Evolutionary conservation across 2,797 vertebrate genomes (phyloP).

Genomic region (Apogon hyalosoma): DNA sequence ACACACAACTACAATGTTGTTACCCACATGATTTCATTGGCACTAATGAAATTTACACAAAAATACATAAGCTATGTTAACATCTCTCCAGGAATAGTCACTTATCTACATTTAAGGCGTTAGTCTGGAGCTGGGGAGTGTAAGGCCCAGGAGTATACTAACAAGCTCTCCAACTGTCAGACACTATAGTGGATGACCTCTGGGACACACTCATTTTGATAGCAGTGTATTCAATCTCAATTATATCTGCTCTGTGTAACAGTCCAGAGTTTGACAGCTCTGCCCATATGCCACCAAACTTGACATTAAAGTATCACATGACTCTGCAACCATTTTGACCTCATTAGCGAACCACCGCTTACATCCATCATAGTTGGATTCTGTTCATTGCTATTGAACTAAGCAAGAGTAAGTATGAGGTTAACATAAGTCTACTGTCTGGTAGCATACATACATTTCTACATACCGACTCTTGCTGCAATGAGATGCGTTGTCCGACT

Average conservation of each 20-base stretch:
- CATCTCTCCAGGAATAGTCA: too few relatives aligned
- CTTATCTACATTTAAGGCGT: too few relatives aligned
- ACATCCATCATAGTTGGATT: neutral
- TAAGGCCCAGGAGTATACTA: neutral
- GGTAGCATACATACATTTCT: neutral
- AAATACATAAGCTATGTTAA: too few relatives aligned
- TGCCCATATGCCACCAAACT: constrained; percentile 1
- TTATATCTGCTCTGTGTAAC: constrained; percentile 1
- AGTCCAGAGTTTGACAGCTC: neutral
- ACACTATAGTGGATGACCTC: neutral
- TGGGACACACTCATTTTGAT: neutral
- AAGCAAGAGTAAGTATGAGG: too few relatives aligned
- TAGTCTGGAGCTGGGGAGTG: too few relatives aligned
- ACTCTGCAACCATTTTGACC: constrained; percentile 13
- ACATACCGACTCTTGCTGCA: constrained; percentile 92
- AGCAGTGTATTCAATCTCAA: constrained; percentile 5
- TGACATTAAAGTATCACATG: constrained; percentile 17
- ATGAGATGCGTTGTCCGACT: constrained; percentile 92
- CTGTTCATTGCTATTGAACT: neutral
- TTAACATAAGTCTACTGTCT: neutral
- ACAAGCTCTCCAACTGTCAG: neutral
- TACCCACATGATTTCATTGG: too few relatives aligned
- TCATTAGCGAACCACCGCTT: constrained; percentile 26
- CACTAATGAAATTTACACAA: too few relatives aligned
- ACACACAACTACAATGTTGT: too few relatives aligned